Conservation (phyloP, 1,140 invertebrate genomes). For the Psix sp. region DNA sequence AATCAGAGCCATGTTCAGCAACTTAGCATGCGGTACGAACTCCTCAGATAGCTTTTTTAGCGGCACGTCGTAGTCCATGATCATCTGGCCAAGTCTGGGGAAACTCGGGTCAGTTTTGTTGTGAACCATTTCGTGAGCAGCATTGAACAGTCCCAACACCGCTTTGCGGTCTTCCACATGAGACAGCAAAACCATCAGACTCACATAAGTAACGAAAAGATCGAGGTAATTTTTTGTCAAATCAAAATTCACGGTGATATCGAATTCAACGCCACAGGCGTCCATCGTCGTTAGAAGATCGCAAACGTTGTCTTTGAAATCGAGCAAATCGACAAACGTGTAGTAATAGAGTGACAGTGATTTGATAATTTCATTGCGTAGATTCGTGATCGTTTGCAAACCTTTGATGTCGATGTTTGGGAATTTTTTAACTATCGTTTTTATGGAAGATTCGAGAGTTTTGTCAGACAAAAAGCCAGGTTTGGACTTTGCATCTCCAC, state of each 20-base stretch:
- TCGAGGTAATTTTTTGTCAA: constrained; percentile 97
- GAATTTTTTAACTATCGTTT: constrained; percentile 95
- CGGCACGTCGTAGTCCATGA: constrained; percentile 97
- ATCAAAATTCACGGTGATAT: constrained; percentile 97
- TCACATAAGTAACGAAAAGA: constrained; percentile 94
- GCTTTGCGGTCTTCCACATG: constrained; percentile 98
- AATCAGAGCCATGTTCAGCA: constrained; percentile 89
- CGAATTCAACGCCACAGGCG: constrained; percentile 94
- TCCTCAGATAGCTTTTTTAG: constrained; percentile 97
- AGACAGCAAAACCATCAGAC: constrained; percentile 96
- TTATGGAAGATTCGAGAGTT: constrained; percentile 95
- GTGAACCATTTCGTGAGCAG: constrained; percentile 97
- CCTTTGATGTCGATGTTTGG: constrained; percentile 97
- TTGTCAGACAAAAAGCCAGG: constrained; percentile 98
- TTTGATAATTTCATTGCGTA: constrained; percentile 96
- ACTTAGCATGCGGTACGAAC: constrained; percentile 95
- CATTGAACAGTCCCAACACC: constrained; percentile 97
- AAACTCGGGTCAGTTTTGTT: constrained; percentile 94
- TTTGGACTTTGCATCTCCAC: constrained; percentile 98
- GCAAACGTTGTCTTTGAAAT: constrained; percentile 99
- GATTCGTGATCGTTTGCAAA: constrained; percentile 87
- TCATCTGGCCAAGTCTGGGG: constrained; percentile 96
- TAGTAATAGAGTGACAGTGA: constrained; percentile 98
- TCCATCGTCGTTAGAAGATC: constrained; percentile 98
- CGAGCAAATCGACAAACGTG: constrained; percentile 99